Percentiles rank a stretch among this genome's conserved stretches.
These are phyloP conservation scores for Drosophila athabasca DNA, from an alignment of 1,140 invertebrate species.

Conservation along the genomic window DNA sequence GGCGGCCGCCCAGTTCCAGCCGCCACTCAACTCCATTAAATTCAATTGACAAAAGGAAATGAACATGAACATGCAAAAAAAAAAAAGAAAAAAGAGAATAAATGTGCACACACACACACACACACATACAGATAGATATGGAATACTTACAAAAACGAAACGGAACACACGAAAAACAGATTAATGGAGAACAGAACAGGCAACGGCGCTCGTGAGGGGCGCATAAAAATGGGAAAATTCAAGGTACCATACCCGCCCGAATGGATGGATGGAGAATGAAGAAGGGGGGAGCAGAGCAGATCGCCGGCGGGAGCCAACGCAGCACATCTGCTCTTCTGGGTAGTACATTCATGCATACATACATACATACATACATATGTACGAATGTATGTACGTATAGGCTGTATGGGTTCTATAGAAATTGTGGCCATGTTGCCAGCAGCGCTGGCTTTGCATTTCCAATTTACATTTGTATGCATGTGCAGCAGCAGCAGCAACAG, in stretches of 20 bases:
- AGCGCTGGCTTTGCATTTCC: constrained; percentile 47
- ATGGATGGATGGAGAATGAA: constrained; percentile 7
- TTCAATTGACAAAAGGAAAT: constrained; percentile 81
- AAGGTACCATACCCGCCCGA: constrained; percentile 28
- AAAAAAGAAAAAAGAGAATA: constrained; percentile 59
- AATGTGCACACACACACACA: constrained; percentile 34
- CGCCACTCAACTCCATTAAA: constrained; percentile 74
- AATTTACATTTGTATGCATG: constrained; percentile 48
- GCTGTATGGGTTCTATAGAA: constrained; percentile 33
- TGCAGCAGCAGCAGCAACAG: not conserved
- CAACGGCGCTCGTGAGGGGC: constrained; percentile 31
- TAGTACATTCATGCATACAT: constrained; percentile 23
- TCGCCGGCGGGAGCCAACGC: constrained; percentile 45
- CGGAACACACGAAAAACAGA: constrained; percentile 41
- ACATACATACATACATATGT: constrained; percentile 12
- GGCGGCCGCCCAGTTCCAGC: constrained; percentile 2
- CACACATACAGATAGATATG: not conserved
- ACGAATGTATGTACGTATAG: constrained; percentile 18
- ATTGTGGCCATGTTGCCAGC: constrained; percentile 42
- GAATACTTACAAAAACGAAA: no score
- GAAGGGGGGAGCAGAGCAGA: constrained; percentile 16
- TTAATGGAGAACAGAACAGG: constrained; percentile 41
- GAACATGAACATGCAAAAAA: constrained; percentile 79
- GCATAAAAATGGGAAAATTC: constrained; percentile 57
- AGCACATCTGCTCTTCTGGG: constrained; percentile 51